These are phyloP conservation scores for Flexamia atlantica DNA, from an alignment of 2,888 invertebrate species.

Conservation along the genomic window DNA sequence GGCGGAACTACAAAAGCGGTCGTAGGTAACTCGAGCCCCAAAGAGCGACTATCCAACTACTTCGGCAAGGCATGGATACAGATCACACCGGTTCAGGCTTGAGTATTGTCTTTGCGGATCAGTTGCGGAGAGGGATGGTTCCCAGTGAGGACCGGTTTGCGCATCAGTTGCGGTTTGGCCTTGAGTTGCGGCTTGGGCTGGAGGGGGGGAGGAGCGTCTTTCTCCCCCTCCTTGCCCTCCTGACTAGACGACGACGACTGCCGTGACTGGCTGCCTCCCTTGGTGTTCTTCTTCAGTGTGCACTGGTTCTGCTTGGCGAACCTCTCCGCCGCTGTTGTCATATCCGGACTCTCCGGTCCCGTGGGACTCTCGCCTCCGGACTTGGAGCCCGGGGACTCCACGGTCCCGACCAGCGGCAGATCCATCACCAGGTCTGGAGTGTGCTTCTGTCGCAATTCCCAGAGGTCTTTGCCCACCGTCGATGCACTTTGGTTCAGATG, in stretches of 20 bases:
- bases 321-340: constrained; percentile 86
- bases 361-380: constrained; percentile 68
- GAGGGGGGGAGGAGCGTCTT: constrained; percentile 66
- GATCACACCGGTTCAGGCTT: constrained; percentile 44
- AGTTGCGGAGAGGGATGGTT: constrained; percentile 62
- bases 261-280: constrained; percentile 70
- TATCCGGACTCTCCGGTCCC: constrained; percentile 79
- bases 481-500: constrained; percentile 69
- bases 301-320: constrained; percentile 89
- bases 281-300: constrained; percentile 85
- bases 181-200: constrained; percentile 83
- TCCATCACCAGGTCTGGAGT: constrained; percentile 92
- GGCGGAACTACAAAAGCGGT: constrained; percentile 50
- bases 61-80: constrained; percentile 37
- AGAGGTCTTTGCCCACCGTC: constrained; percentile 71
- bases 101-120: constrained; percentile 60
- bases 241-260: constrained; percentile 58
- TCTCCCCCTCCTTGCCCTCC: constrained; percentile 51
- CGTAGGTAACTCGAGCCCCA: constrained; percentile 35
- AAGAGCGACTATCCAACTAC: constrained; percentile 19
- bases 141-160: constrained; percentile 61
- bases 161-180: constrained; percentile 88
- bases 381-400: constrained; percentile 59
- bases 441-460: constrained; percentile 77
- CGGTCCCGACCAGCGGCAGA: constrained; percentile 78